Evolutionary conservation across 2,113 vertebrate species (phyloP).

Genomic region (Mus pahari): DNA sequence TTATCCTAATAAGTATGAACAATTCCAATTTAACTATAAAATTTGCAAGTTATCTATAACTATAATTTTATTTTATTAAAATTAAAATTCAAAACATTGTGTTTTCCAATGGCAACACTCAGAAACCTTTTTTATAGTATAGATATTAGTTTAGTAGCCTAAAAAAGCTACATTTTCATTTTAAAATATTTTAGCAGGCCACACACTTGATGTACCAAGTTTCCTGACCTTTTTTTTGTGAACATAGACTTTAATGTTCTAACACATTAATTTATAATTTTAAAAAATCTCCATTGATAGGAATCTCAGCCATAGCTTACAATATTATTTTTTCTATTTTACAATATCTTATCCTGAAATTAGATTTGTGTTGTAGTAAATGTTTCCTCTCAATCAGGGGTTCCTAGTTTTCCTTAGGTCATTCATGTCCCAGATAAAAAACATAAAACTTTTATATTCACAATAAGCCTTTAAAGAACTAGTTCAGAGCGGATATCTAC

Average conservation of each 20-base stretch:
- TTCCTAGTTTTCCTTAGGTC: no score
- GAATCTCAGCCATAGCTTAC: neutral
- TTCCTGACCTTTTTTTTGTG: neutral
- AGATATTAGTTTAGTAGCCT: neutral
- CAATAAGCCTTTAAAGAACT: no score
- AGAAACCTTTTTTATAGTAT: neutral
- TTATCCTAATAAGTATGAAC: neutral
- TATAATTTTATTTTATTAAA: conserved; percentile 5
- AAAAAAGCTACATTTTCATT: neutral
- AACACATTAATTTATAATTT: neutral
- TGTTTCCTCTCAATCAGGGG: no score
- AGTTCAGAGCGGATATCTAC: no score
- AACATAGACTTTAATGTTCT: neutral
- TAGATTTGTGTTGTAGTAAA: neutral
- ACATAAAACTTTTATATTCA: no score
- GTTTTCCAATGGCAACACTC: neutral
- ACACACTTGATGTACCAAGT: conserved; percentile 39
- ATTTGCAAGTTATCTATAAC: neutral
- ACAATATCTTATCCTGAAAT: conserved; percentile 16
- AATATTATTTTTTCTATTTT: conserved; percentile 38
- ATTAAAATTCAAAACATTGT: neutral
- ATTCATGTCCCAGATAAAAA: no score
- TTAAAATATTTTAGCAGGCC: neutral
- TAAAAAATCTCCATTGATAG: neutral
- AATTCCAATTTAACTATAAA: neutral